Evolutionary conservation across 2,888 invertebrate species (phyloP), one percentile per base, ranked within the genome.

Genomic region (Pemphredon lugubris): DNA sequence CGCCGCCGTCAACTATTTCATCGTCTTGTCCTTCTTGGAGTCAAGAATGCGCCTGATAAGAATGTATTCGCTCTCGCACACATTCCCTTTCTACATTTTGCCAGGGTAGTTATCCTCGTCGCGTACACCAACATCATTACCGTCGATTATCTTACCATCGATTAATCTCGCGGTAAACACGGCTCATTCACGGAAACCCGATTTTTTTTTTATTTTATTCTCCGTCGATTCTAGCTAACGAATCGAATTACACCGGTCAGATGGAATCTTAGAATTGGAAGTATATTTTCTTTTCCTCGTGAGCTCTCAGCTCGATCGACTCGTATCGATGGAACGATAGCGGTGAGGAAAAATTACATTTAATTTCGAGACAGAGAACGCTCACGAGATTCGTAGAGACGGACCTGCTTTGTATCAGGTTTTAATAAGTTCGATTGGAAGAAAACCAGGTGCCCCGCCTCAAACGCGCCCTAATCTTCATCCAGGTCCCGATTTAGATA

Each of bases 401-500:
- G 42, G 6, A 13, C 9, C 69, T 66, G 65, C 18, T 60, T 50
- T 2, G 6, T 50, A 61, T 69, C 48, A 66, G 16, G 21, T 53
- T 60, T 65, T 63, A 54, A 69, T 53, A 40, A 65, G 53, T 32
- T n/a, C 42, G 9, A 55, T 53, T 30, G 60, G 63, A 70, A 40
- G 63, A 54, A 54, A 69, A 64, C 42, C 76, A 77, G 68, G 34
- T 21, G 60, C 67, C 54, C 55, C 60, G 47, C 58, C 48, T 42
- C 20, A 48, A 64, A 16, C 44, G 44, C 58, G n/a, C 55, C 51
- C 53, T 45, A 57, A 65, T 64, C 47, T 37, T 20, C 34, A n/a
- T 21, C 39, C n/a, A 50, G 9, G 40, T 61, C 39, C 47, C 40
- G 3, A 72, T 70, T 66, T 66, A 48, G 59, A 54, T n/a, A n/a